A percentile compares a stretch with the other conserved stretches of the same genome.
phyloP scores from a whole-genome alignment of 2,888 invertebrate species.

The Nomada ruficornis region DNA sequence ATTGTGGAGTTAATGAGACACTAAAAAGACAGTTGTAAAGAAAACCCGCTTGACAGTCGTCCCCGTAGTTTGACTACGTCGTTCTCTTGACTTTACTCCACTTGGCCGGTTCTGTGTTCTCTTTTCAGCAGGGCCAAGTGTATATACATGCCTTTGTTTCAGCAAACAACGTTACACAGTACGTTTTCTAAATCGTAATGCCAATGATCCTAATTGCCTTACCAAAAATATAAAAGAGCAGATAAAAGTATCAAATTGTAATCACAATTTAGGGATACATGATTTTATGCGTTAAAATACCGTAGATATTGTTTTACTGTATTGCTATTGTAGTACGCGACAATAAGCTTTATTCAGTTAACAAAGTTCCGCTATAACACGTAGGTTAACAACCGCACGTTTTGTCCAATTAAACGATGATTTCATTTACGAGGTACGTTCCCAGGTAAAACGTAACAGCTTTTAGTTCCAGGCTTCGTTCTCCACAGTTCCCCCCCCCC shows the following conservation, averaged over 20 bases:
- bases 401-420: slow-evolving; percentile 6
- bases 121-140: background rate
- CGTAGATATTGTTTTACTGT: too few species aligned
- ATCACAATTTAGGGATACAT: background rate
- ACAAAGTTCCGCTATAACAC: background rate
- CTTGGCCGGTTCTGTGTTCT: background rate
- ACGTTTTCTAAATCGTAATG: background rate
- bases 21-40: background rate
- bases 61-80: background rate
- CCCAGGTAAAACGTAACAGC: background rate
- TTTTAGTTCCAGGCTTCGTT: background rate
- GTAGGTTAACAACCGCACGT: background rate
- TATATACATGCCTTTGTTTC: background rate
- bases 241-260: background rate
- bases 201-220: background rate
- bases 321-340: too few species aligned
- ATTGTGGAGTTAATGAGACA: background rate
- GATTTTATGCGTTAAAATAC: background rate
- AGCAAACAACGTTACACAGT: background rate
- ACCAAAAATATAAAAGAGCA: background rate
- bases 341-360: background rate
- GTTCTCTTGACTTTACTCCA: slow-evolving; percentile 13
- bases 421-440: background rate
- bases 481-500: too few species aligned
- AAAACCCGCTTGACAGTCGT: background rate